These are phyloP conservation scores for Ochlodes sylvanus DNA, from an alignment of 2,888 invertebrate genomes.

Conservation along the genomic window DNA sequence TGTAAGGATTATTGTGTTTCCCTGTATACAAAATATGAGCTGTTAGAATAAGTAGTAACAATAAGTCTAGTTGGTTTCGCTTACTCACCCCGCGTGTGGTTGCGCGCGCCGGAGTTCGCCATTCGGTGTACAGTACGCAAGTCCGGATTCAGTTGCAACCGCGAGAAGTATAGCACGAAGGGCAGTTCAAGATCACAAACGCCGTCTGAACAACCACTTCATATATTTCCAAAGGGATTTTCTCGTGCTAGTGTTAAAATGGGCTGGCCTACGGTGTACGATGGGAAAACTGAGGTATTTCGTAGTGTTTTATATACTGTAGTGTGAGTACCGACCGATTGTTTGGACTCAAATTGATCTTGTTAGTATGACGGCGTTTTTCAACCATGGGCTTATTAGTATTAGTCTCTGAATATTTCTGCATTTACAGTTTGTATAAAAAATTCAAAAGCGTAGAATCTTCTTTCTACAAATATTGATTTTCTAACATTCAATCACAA, in stretches of 20 bases:
- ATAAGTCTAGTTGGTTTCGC: slow-evolving; percentile 50
- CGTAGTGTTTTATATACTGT: slow-evolving; percentile 20
- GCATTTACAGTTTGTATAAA: background rate
- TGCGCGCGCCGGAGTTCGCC: slow-evolving; percentile 73
- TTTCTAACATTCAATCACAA: too few relatives aligned
- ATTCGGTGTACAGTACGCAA: slow-evolving; percentile 71
- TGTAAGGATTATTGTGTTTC: slow-evolving; percentile 1
- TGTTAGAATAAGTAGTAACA: slow-evolving; percentile 12
- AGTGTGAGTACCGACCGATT: slow-evolving; percentile 34
- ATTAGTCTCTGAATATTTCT: too few relatives aligned
- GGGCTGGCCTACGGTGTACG: slow-evolving; percentile 68
- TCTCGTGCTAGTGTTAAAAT: slow-evolving; percentile 63
- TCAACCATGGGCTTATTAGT: too few relatives aligned
- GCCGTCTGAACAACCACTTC: slow-evolving; percentile 65
- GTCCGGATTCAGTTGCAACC: slow-evolving; percentile 66
- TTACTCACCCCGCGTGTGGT: slow-evolving; percentile 60
- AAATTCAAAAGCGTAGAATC: too few relatives aligned
- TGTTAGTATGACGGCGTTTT: slow-evolving; percentile 28
- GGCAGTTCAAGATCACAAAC: slow-evolving; percentile 84
- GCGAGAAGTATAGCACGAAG: slow-evolving; percentile 74
- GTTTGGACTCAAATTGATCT: slow-evolving; percentile 25
- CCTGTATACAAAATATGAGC: slow-evolving; percentile 12
- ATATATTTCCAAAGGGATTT: slow-evolving; percentile 59
- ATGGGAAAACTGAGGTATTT: slow-evolving; percentile 54
- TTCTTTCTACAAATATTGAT: too few relatives aligned